These are phyloP conservation scores for Tetramorium alpestre DNA, from an alignment of 1,140 invertebrate genomes.

Conservation along the genomic window DNA sequence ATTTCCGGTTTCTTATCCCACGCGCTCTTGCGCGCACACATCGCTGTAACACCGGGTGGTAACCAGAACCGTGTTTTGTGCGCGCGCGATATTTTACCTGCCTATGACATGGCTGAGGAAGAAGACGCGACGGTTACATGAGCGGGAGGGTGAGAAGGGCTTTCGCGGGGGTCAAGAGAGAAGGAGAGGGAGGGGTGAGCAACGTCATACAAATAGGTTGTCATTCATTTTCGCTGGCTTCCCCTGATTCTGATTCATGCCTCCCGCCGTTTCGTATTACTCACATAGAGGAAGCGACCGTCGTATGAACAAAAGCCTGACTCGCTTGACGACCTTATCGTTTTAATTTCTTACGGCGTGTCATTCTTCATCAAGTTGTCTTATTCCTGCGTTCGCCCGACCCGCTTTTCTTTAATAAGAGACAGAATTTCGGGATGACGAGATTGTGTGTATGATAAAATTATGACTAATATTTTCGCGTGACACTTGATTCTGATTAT, in stretches of 20 bases:
- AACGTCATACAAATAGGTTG: slow-evolving; percentile 78
- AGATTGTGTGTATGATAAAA: background rate
- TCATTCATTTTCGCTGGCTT: slow-evolving; percentile 78
- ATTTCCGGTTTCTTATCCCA: slow-evolving; percentile 82
- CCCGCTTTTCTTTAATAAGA: slow-evolving; percentile 4
- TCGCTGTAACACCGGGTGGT: slow-evolving; percentile 67
- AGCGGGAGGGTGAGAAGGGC: slow-evolving; percentile 27
- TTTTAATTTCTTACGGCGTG: slow-evolving; percentile 56
- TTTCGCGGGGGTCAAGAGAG: slow-evolving; percentile 10
- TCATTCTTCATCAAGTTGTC: slow-evolving; percentile 44
- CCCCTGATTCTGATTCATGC: slow-evolving; percentile 80
- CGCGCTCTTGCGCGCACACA: slow-evolving; percentile 60
- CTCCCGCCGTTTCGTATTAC: slow-evolving; percentile 74
- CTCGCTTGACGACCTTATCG: slow-evolving; percentile 67
- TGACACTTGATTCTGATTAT: background rate
- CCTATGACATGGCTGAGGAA: slow-evolving; percentile 62
- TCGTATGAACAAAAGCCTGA: slow-evolving; percentile 62
- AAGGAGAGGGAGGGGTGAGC: slow-evolving; percentile 15
- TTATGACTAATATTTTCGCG: background rate
- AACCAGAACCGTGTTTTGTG: slow-evolving; percentile 72
- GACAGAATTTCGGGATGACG: background rate
- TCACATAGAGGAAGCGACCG: slow-evolving; percentile 63
- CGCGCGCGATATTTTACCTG: slow-evolving; percentile 78
- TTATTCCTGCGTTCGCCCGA: background rate
- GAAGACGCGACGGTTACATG: slow-evolving; percentile 51